Base-by-base conservation (phyloP, 2,888 invertebrate species). In the Tortrix viridana region DNA sequence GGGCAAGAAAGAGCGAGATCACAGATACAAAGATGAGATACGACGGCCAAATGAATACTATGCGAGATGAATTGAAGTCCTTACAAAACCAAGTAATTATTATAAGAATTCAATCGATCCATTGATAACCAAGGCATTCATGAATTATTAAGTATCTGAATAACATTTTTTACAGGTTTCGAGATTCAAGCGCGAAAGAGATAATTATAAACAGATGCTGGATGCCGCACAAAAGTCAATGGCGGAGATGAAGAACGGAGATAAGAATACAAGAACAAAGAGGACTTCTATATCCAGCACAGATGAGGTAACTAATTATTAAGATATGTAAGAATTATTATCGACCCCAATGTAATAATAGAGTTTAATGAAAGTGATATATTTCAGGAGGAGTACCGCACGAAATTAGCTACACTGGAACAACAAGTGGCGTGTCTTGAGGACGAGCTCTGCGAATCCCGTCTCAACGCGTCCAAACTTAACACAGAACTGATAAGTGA, bases 401-500 rank as follows among this genome's bases (percentile, higher is more conserved):
- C 92, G 63, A 95, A 95, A 79, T 94, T 96, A 49, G 94, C 95
- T 0, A 93, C 94, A 14, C 82, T 97, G 67, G 97, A 97, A 78
- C 96, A 97, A 77, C 96, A 97, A 86, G 94, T 97, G 67, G 95
- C 96, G 63, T 95, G 96, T 68, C 93, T 98, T 76, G 97, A 98
- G 80, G 98, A 98, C 83, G 97, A 98, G 80, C 89, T 98, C 37
- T 96, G 97, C 44, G 97, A 98, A 80, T 93, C 97, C 0, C 93
- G 96, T 57, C 86, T 98, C 57, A 96, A 97, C 76, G 93, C 95
- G 18, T 97, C 97, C 41, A 96, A 96, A 79, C 92, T 97, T 1
- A 97, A 96, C 86, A 97, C 97, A 0, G 97, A 98, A 84, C 92
- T 97, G n/a, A 95, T 97, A 41, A 97, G 97, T 41, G 97, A 98